Percentiles rank a stretch among this genome's conserved stretches.
These are phyloP conservation scores for Teleiodes luculella DNA, from an alignment of 2,888 invertebrate genomes.

Conservation along the genomic window DNA sequence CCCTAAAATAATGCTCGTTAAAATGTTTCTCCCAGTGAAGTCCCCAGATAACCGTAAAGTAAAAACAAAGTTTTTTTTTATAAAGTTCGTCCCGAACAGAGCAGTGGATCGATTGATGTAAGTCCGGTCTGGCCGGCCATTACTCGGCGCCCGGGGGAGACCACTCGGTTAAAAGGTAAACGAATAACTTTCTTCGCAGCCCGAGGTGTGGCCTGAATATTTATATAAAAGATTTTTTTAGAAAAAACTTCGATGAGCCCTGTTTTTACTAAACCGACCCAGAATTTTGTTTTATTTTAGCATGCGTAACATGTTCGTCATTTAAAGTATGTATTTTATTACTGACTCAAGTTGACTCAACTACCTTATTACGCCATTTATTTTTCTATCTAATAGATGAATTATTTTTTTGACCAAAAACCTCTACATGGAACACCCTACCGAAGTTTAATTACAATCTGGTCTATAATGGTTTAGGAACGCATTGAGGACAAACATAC, in stretches of 20 bases:
- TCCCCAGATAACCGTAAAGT: neutral
- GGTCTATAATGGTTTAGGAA: too few species aligned
- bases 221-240: neutral
- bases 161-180: constrained; percentile 2
- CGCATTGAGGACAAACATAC: too few species aligned
- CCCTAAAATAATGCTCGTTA: neutral
- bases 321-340: too few species aligned
- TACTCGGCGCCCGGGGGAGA: neutral
- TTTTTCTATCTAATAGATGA: too few species aligned
- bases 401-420: too few species aligned
- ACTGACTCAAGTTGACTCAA: too few species aligned
- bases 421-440: too few species aligned
- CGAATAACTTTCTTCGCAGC: neutral
- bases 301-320: too few species aligned
- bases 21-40: neutral
- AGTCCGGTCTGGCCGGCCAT: neutral
- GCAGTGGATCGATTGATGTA: neutral
- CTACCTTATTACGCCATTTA: too few species aligned
- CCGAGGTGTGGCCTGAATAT: neutral
- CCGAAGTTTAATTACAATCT: too few species aligned
- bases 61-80: neutral
- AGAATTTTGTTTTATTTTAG: too few species aligned
- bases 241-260: neutral
- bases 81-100: neutral
- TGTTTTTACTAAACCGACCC: too few species aligned